These are phyloP conservation scores for Salvelinus sp. DNA, from an alignment of 2,113 vertebrate species.

Conservation along the genomic window DNA sequence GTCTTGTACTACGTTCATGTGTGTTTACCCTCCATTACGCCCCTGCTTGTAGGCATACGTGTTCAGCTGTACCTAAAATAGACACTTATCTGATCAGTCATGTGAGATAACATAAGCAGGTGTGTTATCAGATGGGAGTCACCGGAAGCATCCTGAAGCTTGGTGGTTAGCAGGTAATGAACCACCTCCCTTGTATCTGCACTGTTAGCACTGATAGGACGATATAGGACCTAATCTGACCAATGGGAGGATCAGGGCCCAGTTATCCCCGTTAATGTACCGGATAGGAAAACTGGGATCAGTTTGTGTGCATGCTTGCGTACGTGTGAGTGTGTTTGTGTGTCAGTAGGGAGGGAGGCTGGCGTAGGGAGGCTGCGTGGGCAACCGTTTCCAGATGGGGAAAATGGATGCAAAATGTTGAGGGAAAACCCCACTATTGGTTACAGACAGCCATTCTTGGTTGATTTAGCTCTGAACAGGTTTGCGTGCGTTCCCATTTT, in stretches of 20 bases:
- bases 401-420: slow-evolving; percentile 46
- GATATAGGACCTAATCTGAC: slow-evolving; percentile 43
- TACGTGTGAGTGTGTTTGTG: slow-evolving; percentile 12
- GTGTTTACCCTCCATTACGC: background rate
- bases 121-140: slow-evolving; percentile 50
- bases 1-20: too few species aligned
- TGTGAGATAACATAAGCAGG: background rate
- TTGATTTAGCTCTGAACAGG: slow-evolving; percentile 50
- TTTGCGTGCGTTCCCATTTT: slow-evolving; percentile 64
- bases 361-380: background rate
- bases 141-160: background rate
- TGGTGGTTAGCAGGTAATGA: slow-evolving; percentile 43
- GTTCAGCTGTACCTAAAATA: background rate
- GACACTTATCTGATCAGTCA: background rate
- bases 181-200: slow-evolving; percentile 53
- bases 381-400: slow-evolving; percentile 72
- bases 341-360: slow-evolving; percentile 7
- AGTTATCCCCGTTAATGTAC: slow-evolving; percentile 56
- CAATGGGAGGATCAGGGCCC: background rate
- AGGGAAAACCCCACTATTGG: slow-evolving; percentile 29
- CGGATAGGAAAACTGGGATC: slow-evolving; percentile 25
- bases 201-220: slow-evolving; percentile 48
- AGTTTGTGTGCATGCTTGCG: background rate
- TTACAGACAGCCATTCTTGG: slow-evolving; percentile 42
- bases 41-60: background rate